These are phyloP conservation scores for Paelopatides confundens DNA, from an alignment of 53 echinoderm and acorn worm genomes.

Conservation along the genomic window DNA sequence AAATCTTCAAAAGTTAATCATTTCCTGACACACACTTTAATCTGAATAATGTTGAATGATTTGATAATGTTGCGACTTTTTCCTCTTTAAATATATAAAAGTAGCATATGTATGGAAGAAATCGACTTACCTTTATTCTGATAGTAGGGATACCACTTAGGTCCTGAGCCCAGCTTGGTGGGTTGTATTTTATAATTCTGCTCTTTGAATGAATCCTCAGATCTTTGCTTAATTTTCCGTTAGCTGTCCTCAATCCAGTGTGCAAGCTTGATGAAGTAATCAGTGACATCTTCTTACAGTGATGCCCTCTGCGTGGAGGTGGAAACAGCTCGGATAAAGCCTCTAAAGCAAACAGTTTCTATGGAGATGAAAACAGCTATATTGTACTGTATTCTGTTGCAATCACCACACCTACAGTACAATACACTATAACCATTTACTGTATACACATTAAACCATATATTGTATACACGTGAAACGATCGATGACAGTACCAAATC, in stretches of 20 bases:
- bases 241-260: background rate
- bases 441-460: too few species aligned
- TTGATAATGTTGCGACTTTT: too few species aligned
- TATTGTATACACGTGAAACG: too few species aligned
- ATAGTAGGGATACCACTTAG: background rate
- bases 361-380: background rate
- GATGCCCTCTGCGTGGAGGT: background rate
- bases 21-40: too few species aligned
- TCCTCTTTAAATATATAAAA: too few species aligned
- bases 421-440: too few species aligned
- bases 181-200: background rate
- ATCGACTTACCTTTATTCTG: conserved; percentile 8
- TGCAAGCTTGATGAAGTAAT: background rate
- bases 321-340: background rate
- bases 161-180: conserved; percentile 9
- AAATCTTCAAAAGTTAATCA: too few species aligned
- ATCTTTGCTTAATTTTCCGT: background rate
- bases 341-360: background rate
- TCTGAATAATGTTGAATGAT: too few species aligned
- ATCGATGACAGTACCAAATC: too few species aligned
- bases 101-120: too few species aligned
- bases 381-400: too few species aligned
- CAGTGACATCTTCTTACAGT: background rate
- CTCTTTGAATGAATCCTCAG: background rate
- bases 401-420: too few species aligned